These are phyloP conservation scores for Forbesichthys agassizii DNA, from an alignment of 2,113 vertebrate genomes.

Conservation along the genomic window DNA sequence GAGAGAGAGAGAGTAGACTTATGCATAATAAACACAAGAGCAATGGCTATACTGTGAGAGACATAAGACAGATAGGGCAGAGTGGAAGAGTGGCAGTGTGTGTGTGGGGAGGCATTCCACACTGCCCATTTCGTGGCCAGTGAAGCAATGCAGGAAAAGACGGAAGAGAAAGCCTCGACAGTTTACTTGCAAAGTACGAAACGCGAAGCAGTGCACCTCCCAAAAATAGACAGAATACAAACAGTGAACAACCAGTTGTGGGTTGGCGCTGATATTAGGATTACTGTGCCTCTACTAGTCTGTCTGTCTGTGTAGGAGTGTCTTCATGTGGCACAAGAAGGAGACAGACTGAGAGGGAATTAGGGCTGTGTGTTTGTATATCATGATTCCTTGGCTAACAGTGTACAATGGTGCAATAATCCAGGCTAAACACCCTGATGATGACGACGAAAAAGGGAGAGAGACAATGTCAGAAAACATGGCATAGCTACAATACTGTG, in stretches of 20 bases:
- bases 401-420: slow-evolving; percentile 58
- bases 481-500: background rate
- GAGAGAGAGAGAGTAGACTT: too few species aligned
- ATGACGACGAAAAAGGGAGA: slow-evolving; percentile 16
- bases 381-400: slow-evolving; percentile 56
- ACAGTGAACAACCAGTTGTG: background rate
- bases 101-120: too few species aligned
- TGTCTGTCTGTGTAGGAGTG: background rate
- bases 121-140: too few species aligned
- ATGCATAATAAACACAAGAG: too few species aligned
- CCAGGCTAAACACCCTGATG: slow-evolving; percentile 41
- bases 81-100: too few species aligned
- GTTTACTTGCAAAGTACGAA: background rate
- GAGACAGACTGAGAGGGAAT: slow-evolving; percentile 4
- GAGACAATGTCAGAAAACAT: background rate
- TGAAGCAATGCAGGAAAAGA: too few species aligned
- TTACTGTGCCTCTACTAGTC: slow-evolving; percentile 6
- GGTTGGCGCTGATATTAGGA: background rate
- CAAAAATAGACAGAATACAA: background rate
- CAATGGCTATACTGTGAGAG: too few species aligned
- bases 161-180: background rate
- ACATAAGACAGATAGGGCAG: too few species aligned
- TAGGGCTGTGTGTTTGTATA: slow-evolving; percentile 48
- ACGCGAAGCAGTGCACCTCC: background rate
- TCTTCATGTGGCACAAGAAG: background rate